Evolutionary conservation across 2,113 vertebrate species (phyloP).

Genomic region (Eurystomus gularis): DNA sequence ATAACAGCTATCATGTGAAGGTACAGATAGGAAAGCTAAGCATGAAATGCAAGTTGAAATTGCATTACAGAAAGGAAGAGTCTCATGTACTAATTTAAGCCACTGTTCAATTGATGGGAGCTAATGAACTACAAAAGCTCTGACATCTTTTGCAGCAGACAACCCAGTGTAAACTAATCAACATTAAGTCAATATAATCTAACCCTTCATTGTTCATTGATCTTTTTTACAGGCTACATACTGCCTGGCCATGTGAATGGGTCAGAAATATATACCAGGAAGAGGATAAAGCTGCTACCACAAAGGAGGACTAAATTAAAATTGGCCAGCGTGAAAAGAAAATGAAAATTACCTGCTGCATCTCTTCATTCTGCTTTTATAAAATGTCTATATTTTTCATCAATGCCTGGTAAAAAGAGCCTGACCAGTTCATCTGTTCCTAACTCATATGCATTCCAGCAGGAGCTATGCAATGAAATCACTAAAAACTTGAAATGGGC

Average conservation of each 20-base stretch:
- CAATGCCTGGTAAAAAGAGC: neutral
- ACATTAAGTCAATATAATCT: constrained; percentile 63
- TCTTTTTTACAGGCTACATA: constrained; percentile 36
- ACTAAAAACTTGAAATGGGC: neutral
- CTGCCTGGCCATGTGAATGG: neutral
- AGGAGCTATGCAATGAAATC: neutral
- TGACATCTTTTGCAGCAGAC: constrained; percentile 51
- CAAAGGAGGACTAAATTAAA: constrained; percentile 1
- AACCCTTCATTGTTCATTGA: constrained; percentile 40
- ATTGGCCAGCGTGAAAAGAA: neutral
- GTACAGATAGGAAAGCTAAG: constrained; percentile 6
- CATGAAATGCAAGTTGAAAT: constrained; percentile 47
- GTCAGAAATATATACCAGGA: constrained; percentile 4
- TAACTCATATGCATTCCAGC: neutral
- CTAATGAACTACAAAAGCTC: constrained; percentile 68
- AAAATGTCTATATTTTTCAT: neutral
- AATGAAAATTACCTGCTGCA: neutral
- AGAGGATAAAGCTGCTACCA: neutral
- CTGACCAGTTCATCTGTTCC: neutral
- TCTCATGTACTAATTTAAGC: constrained; percentile 47
- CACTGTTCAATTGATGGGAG: constrained; percentile 53
- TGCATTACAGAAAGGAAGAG: constrained; percentile 16
- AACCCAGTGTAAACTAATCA: constrained; percentile 59
- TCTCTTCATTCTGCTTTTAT: neutral
- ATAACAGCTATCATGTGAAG: neutral